A percentile compares a stretch with the other conserved stretches of the same genome.
Conservation (phyloP, 1,140 invertebrate species). For the Nomia melanderi region DNA sequence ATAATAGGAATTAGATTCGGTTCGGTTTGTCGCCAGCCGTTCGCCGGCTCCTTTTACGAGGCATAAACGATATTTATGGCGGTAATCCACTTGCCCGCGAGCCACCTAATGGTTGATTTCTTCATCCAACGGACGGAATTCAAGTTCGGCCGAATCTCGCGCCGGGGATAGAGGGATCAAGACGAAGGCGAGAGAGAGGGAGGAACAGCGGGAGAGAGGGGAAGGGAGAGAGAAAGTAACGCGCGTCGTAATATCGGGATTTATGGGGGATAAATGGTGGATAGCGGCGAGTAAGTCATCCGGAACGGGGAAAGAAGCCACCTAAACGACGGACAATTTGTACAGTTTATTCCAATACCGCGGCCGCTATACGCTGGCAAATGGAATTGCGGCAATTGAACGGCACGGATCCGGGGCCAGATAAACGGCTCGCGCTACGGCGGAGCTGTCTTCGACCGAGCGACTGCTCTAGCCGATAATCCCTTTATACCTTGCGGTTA, state of each 20-base stretch:
- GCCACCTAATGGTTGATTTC: conserved; percentile 37
- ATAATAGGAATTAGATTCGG: conserved; percentile 45
- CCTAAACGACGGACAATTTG: conserved; percentile 37
- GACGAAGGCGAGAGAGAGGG: too few species aligned
- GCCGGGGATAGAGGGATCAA: too few species aligned
- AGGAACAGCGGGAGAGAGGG: too few species aligned
- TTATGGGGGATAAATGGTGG: conserved; percentile 38
- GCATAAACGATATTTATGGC: conserved; percentile 43
- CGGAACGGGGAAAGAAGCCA: conserved; percentile 2
- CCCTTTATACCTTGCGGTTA: neutral
- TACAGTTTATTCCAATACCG: conserved; percentile 25
- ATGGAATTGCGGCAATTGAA: conserved; percentile 39
- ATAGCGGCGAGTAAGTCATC: conserved; percentile 1
- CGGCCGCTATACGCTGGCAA: conserved; percentile 18
- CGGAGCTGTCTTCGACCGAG: neutral
- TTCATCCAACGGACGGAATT: conserved; percentile 35
- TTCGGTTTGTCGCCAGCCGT: conserved; percentile 21
- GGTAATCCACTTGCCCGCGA: conserved; percentile 32
- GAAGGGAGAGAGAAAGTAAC: too few species aligned
- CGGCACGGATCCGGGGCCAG: conserved; percentile 12
- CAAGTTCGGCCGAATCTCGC: conserved; percentile 28
- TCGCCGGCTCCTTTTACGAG: conserved; percentile 38
- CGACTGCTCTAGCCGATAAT: neutral
- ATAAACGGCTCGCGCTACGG: conserved; percentile 18
- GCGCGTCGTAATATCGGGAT: conserved; percentile 36